Conservation (phyloP, 2,888 invertebrate species). For the Tuberolachnus salignus region DNA sequence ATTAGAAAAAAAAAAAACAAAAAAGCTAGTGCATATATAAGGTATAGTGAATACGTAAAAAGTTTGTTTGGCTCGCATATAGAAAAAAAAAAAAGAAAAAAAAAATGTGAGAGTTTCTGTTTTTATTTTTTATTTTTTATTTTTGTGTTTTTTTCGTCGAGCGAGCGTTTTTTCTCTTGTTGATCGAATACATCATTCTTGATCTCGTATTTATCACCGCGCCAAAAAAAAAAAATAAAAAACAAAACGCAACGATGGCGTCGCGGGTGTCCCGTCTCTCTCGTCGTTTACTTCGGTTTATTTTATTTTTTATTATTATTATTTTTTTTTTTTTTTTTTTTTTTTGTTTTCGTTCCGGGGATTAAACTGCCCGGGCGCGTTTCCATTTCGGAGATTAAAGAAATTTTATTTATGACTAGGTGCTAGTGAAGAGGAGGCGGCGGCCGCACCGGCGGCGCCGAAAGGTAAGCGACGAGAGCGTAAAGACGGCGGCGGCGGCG, state of each 20-base stretch:
- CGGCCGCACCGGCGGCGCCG: conserved; percentile 17
- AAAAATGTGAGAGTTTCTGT: conserved; percentile 32
- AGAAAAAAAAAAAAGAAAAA: neutral
- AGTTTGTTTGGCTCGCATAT: conserved; percentile 27
- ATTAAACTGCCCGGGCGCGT: conserved; percentile 49
- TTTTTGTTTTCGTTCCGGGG: conserved; percentile 32
- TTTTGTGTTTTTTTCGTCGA: too few species aligned
- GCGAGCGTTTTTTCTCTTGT: conserved; percentile 35
- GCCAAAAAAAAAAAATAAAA: neutral
- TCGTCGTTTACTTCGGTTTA: conserved; percentile 2
- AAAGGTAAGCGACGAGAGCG: conserved; percentile 44
- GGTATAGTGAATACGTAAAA: conserved; percentile 44
- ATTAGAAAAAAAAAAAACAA: too few species aligned
- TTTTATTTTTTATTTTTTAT: conserved; percentile 10
- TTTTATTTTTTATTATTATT: too few species aligned
- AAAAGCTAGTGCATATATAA: neutral
- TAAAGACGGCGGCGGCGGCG: too few species aligned
- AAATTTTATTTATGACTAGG: conserved; percentile 56
- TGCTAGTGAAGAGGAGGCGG: conserved; percentile 26
- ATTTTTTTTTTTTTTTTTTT: too few species aligned
- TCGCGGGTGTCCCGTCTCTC: neutral
- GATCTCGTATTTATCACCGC: conserved; percentile 55
- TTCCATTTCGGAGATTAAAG: conserved; percentile 56
- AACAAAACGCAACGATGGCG: neutral
- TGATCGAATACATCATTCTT: conserved; percentile 56